These are phyloP conservation scores for Colletes latitarsis DNA, from an alignment of 1,140 invertebrate species.

Conservation along the genomic window DNA sequence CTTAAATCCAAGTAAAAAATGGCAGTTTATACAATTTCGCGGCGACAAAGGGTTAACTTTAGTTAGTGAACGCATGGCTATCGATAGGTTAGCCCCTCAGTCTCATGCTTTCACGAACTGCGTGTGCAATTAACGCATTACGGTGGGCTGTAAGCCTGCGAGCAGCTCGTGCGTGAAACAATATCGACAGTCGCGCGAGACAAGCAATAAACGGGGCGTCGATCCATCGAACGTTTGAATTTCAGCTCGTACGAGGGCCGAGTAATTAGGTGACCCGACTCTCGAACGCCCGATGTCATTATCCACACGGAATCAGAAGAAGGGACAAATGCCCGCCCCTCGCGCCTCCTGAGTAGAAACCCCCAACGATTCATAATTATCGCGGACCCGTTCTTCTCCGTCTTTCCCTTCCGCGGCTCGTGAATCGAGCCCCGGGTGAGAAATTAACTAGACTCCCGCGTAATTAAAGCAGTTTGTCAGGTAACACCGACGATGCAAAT, in stretches of 20 bases:
- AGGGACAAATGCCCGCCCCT: neutral
- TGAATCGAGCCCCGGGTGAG: conserved; percentile 8
- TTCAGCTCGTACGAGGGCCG: neutral
- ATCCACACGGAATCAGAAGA: conserved; percentile 4
- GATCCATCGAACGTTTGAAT: conserved; percentile 2
- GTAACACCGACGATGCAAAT: conserved; percentile 23
- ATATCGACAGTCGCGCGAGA: neutral
- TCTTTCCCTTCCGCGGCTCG: neutral
- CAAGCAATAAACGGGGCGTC: conserved; percentile 2
- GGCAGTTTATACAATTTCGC: too few relatives aligned
- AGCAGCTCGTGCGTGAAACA: neutral
- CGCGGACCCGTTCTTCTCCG: neutral
- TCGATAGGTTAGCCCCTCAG: too few relatives aligned
- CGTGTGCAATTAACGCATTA: conserved; percentile 17
- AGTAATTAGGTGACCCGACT: conserved; percentile 38
- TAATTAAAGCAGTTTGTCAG: conserved; percentile 43
- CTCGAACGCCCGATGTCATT: conserved; percentile 15
- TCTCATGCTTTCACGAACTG: neutral
- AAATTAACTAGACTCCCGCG: conserved; percentile 35
- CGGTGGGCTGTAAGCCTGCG: neutral
- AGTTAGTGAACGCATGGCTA: too few relatives aligned
- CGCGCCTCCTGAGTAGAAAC: neutral
- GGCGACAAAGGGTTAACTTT: too few relatives aligned
- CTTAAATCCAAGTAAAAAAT: too few relatives aligned
- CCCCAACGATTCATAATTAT: conserved; percentile 22